A percentile compares a stretch with the other conserved stretches of the same genome.
Conservation (phyloP, 2,113 vertebrate genomes). For the Lampris incognitus region DNA sequence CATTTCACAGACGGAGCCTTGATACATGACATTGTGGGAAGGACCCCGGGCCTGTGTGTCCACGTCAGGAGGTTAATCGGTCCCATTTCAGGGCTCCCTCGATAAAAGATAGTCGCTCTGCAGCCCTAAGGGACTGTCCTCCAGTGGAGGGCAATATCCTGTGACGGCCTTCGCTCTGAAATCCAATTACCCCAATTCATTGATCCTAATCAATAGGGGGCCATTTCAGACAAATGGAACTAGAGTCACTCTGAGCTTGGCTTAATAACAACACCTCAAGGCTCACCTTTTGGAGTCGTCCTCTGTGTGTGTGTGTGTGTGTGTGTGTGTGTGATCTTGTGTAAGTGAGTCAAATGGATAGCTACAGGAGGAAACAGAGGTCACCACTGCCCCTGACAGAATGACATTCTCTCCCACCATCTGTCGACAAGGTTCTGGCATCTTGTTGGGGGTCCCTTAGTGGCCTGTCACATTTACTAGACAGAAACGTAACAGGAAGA, state of each 20-base stretch:
- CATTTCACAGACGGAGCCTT: too few species aligned
- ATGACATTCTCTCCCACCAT: conserved; percentile 44
- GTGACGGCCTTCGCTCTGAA: conserved; percentile 32
- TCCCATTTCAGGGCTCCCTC: conserved; percentile 20
- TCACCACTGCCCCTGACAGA: conserved; percentile 36
- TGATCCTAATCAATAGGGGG: conserved; percentile 29
- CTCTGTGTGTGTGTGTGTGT: background rate
- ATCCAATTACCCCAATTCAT: conserved; percentile 56
- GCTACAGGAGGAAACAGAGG: conserved; percentile 56
- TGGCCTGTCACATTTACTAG: conserved; percentile 23
- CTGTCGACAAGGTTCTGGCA: conserved; percentile 41
- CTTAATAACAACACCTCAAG: conserved; percentile 24
- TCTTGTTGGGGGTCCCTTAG: conserved; percentile 35
- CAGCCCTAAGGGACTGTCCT: conserved; percentile 43
- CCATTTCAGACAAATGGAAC: conserved; percentile 5
- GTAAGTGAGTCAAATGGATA: conserved; percentile 39
- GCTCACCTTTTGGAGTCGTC: background rate
- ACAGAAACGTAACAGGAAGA: conserved; percentile 13
- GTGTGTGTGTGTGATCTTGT: conserved; percentile 18
- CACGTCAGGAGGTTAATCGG: conserved; percentile 33
- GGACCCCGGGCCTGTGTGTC: conserved; percentile 25
- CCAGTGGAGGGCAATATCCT: conserved; percentile 24
- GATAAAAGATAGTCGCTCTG: conserved; percentile 23
- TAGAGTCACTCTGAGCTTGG: conserved; percentile 17
- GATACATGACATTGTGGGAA: too few species aligned